phyloP scores from a whole-genome alignment of 2,797 vertebrate species.

The Schizopygopsis pylzovi region DNA sequence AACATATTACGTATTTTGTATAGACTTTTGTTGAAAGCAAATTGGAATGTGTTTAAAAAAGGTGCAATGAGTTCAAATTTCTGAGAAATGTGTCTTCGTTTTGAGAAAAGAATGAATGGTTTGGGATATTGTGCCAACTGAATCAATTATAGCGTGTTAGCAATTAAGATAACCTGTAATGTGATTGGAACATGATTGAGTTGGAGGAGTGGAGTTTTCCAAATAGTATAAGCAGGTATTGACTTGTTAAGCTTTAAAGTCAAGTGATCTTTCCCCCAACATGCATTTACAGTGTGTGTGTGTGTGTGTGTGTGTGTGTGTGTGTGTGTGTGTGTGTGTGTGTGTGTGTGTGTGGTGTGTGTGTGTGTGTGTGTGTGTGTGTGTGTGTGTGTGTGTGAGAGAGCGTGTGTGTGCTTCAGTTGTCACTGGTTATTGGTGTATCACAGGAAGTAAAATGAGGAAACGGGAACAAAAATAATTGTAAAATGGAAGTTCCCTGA shows the following conservation, averaged over 20 bases:
- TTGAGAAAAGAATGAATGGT: background rate
- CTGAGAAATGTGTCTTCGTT: background rate
- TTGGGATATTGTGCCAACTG: background rate
- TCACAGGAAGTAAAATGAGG: conserved; percentile 22
- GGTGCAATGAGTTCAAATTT: background rate
- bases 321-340: too few species aligned
- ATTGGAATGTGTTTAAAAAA: background rate
- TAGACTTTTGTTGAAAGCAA: background rate
- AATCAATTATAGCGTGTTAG: background rate
- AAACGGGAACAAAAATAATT: background rate
- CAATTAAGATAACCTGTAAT: too few species aligned
- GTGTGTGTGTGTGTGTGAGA: too few species aligned
- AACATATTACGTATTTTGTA: background rate
- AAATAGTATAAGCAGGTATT: too few species aligned
- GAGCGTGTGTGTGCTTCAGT: too few species aligned
- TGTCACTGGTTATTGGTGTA: background rate
- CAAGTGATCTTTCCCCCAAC: too few species aligned
- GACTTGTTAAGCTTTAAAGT: too few species aligned
- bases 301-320: too few species aligned
- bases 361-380: too few species aligned
- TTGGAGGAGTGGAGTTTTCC: too few species aligned
- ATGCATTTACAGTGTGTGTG: background rate
- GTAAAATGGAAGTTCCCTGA: background rate
- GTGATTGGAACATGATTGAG: too few species aligned
- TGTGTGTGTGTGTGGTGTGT: too few species aligned